A percentile compares a stretch with the other conserved stretches of the same genome.
phyloP scores from a whole-genome alignment of 2,113 vertebrate genomes.

The Nannospalax galili region DNA sequence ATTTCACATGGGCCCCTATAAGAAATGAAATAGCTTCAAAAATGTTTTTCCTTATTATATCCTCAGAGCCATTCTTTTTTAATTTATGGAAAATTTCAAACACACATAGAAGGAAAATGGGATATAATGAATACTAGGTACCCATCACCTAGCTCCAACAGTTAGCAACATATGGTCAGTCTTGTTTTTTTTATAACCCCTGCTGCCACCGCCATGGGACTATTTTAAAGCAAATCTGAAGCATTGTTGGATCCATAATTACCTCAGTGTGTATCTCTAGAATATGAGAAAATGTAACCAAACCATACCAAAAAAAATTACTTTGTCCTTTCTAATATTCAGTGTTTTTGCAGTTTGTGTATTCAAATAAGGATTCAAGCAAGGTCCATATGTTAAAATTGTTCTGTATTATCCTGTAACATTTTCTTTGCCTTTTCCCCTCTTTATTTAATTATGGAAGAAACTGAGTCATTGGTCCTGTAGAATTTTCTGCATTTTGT shows the following conservation, averaged over 20 bases:
- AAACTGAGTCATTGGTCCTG: slow-evolving; percentile 46
- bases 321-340: slow-evolving; percentile 9
- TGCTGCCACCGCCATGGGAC: not conserved
- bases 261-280: slow-evolving; percentile 36
- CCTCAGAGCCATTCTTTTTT: not conserved
- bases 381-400: slow-evolving; percentile 46
- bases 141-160: slow-evolving; percentile 20
- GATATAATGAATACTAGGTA: slow-evolving; percentile 39
- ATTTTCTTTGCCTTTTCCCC: slow-evolving; percentile 44
- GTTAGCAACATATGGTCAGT: slow-evolving; percentile 22
- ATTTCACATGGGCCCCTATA: slow-evolving; percentile 3
- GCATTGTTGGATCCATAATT: slow-evolving; percentile 45
- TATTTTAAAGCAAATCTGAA: slow-evolving; percentile 59
- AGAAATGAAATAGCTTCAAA: slow-evolving; percentile 43
- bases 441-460: slow-evolving; percentile 55
- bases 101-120: slow-evolving; percentile 16
- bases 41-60: slow-evolving; percentile 38
- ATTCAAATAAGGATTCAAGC: slow-evolving; percentile 51
- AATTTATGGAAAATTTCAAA: slow-evolving; percentile 52
- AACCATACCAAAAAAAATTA: not conserved
- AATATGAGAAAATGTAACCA: not conserved
- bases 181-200: slow-evolving; percentile 41
- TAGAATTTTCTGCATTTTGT: slow-evolving; percentile 48
- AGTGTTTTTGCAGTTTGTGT: slow-evolving; percentile 12
- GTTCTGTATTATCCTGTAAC: slow-evolving; percentile 52